These are phyloP conservation scores for Yponomeuta malinellus DNA, from an alignment of 2,888 invertebrate species.

Conservation along the genomic window DNA sequence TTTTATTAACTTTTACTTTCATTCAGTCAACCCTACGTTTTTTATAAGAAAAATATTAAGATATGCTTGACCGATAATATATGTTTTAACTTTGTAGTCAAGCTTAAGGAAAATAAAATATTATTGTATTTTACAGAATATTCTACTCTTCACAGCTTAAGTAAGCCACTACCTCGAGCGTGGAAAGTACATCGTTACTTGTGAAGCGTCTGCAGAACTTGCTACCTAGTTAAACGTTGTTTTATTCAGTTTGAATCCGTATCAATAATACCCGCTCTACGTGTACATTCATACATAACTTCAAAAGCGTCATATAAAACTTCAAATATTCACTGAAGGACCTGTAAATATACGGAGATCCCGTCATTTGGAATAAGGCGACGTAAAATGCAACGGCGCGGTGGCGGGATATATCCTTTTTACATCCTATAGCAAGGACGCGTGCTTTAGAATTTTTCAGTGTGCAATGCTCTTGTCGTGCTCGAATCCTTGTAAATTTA, in stretches of 20 bases:
- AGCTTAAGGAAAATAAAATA: neutral
- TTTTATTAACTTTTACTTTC: too few relatives aligned
- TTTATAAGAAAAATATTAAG: neutral
- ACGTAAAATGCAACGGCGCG: slow-evolving; percentile 20
- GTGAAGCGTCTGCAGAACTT: neutral
- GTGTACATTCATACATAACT: neutral
- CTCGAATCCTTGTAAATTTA: slow-evolving; percentile 68
- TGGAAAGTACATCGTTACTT: neutral
- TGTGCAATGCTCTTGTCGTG: slow-evolving; percentile 59
- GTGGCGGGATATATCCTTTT: slow-evolving; percentile 13
- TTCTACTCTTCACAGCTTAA: neutral
- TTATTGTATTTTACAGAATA: neutral
- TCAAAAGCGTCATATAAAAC: neutral
- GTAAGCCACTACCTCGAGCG: neutral
- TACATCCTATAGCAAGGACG: slow-evolving; percentile 37
- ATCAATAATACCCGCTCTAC: neutral
- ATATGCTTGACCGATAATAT: too few relatives aligned
- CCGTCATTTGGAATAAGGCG: slow-evolving; percentile 17
- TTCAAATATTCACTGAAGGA: slow-evolving; percentile 11
- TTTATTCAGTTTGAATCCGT: neutral
- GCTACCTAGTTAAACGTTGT: neutral
- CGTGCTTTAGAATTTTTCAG: slow-evolving; percentile 59
- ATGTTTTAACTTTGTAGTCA: too few relatives aligned
- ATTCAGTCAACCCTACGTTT: neutral
- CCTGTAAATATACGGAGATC: slow-evolving; percentile 17